Evolutionary conservation across 2,113 vertebrate genomes (phyloP), one percentile per base, ranked within the genome.

Genomic region (Aphyosemion australe): DNA sequence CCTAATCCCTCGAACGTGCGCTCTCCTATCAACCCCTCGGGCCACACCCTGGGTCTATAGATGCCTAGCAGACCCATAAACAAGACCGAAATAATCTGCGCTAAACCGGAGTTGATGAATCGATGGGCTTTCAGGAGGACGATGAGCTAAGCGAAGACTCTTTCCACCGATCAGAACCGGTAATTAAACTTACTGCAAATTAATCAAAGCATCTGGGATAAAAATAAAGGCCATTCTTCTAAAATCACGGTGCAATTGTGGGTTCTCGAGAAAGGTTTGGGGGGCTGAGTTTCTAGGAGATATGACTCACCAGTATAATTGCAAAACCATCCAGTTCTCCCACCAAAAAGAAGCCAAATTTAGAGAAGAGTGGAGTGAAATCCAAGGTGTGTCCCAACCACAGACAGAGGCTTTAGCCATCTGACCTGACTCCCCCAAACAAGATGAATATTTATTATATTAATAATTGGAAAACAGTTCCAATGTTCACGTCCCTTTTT

Each of bases 181-280:
- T 90, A 90, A 88, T 92, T 91, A 82, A 72, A 60, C 37, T 74
- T 68, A 58, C 55, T 69, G 71, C 41, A 49, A 74, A 59, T 62
- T 49, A 82, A 90, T 89, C 80, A 92, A 89, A 89, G 80, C 65
- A 45, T 80, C 74, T 43, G 13, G 76, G 79, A 68, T 79, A 51
- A 85, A 90, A 89, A 82, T 79, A 84, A 76, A 80, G 66, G 64
- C 75, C 61, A 81, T 91, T 89, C 85, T 90, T 79, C 76, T 45
- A 76, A 54, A 61, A 69, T 85, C 70, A 70, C 55, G 51, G 61
- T 48, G 84, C 71, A 90, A 72, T 92, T 92, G 87, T 62, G 87
- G 86, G 51, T 85, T 85, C 72, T 60, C 51, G 49, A 65, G 72
- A 62, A 71, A 60, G 47, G 76, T 78, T 54, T 77, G 68, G 76